A percentile compares a stretch with the other conserved stretches of the same genome.
phyloP scores from a whole-genome alignment of 2,797 vertebrate genomes.

The Scleropages formosus region DNA sequence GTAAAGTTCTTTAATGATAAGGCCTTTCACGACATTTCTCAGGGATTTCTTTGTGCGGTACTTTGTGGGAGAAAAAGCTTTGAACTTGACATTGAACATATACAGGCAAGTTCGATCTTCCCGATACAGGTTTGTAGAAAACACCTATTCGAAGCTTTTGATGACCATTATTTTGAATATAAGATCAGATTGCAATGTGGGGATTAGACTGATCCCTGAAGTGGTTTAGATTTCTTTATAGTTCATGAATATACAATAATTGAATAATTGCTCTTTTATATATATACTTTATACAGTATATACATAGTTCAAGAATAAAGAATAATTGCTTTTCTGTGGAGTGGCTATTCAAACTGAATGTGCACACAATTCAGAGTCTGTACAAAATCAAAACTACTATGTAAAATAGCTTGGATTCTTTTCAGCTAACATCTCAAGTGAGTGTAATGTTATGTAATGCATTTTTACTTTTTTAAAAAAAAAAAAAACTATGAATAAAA shows the following conservation, averaged over 20 bases:
- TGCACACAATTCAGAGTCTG: too few relatives aligned
- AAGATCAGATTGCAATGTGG: slow-evolving; percentile 27
- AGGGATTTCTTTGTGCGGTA: slow-evolving; percentile 70
- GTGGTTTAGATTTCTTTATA: slow-evolving; percentile 9
- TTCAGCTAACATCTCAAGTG: background rate
- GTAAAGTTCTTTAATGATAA: slow-evolving; percentile 76
- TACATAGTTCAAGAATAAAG: background rate
- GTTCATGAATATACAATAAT: background rate
- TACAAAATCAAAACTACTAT: too few relatives aligned
- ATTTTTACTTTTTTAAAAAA: slow-evolving; percentile 12
- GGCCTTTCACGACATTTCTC: slow-evolving; percentile 50
- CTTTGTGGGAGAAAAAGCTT: slow-evolving; percentile 71
- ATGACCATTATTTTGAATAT: slow-evolving; percentile 31
- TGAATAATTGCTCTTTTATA: background rate
- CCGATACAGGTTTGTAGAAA: slow-evolving; percentile 34
- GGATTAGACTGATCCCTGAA: slow-evolving; percentile 19
- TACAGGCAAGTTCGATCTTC: slow-evolving; percentile 67
- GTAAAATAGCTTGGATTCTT: background rate
- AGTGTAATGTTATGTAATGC: background rate
- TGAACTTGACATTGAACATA: slow-evolving; percentile 79
- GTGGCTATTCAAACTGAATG: too few relatives aligned
- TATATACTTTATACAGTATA: too few relatives aligned
- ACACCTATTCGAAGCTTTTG: slow-evolving; percentile 37
- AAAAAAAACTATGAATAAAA: too few relatives aligned
- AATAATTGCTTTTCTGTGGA: too few relatives aligned